A percentile compares a stretch with the other conserved stretches of the same genome.
phyloP scores from a whole-genome alignment of 2,797 vertebrate species.

The Poeciliopsis gracilis region DNA sequence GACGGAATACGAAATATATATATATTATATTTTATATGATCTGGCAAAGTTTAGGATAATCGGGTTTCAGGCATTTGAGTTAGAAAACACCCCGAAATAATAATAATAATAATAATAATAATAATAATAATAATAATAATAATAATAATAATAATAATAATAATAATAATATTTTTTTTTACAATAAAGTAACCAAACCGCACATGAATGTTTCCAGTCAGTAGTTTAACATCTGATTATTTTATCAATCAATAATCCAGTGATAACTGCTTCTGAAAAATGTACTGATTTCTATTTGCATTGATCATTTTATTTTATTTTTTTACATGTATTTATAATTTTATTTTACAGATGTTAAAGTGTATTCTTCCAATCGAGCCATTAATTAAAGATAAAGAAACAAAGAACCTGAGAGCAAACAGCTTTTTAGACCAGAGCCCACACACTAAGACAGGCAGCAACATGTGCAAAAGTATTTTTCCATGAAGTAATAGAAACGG shows the following conservation, averaged over 20 bases:
- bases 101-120: background rate
- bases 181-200: background rate
- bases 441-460: background rate
- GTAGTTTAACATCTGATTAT: background rate
- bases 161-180: background rate
- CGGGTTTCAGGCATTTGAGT: background rate
- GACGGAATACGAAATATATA: background rate
- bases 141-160: background rate
- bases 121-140: slow-evolving; percentile 1
- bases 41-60: background rate
- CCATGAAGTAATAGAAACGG: background rate
- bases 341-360: too few relatives aligned
- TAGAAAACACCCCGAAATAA: background rate
- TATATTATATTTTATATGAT: background rate
- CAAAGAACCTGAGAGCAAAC: slow-evolving; percentile 1
- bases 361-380: background rate
- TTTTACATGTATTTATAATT: too few relatives aligned
- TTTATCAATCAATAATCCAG: background rate
- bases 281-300: background rate
- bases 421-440: slow-evolving; percentile 27
- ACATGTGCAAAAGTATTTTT: slow-evolving; percentile 1
- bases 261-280: background rate
- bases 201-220: background rate
- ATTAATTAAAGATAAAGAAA: background rate
- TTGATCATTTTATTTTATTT: background rate